phyloP scores from a whole-genome alignment of 2,888 invertebrate species.

The Synergus japonicus region DNA sequence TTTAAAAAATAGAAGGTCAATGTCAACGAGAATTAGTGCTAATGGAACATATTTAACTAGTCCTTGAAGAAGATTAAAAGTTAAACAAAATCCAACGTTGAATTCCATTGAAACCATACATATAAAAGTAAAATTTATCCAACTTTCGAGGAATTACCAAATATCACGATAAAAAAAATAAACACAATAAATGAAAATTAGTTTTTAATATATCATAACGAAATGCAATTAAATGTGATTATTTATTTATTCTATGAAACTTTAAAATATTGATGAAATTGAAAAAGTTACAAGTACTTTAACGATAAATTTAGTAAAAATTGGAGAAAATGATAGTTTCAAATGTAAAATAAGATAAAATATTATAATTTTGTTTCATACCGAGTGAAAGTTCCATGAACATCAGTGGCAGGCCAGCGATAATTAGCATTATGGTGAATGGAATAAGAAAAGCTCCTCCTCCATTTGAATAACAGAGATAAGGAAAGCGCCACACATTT shows the following conservation, averaged over 20 bases:
- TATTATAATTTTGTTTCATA: constrained; percentile 48
- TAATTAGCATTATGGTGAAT: constrained; percentile 88
- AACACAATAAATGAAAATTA: too few species aligned
- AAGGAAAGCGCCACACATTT: constrained; percentile 88
- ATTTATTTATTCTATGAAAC: too few species aligned
- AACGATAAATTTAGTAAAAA: too few species aligned
- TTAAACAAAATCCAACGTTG: neutral
- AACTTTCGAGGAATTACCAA: too few species aligned
- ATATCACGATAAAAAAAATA: too few species aligned
- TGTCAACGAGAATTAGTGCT: neutral
- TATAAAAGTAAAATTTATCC: neutral
- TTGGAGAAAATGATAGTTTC: too few species aligned
- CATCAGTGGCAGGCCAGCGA: constrained; percentile 89
- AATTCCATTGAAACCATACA: neutral
- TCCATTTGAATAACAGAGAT: constrained; percentile 87
- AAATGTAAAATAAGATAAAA: neutral
- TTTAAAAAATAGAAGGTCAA: neutral
- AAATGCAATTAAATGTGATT: too few species aligned
- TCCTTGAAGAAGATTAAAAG: neutral
- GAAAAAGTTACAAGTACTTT: too few species aligned
- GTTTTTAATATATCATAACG: too few species aligned
- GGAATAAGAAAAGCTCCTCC: constrained; percentile 91
- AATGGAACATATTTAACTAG: neutral
- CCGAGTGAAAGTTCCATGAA: constrained; percentile 91
- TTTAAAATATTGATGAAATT: too few species aligned